Evolutionary conservation across 2,888 invertebrate genomes (phyloP), one percentile per base, ranked within the genome.

Genomic region (Oscheius sp.): DNA sequence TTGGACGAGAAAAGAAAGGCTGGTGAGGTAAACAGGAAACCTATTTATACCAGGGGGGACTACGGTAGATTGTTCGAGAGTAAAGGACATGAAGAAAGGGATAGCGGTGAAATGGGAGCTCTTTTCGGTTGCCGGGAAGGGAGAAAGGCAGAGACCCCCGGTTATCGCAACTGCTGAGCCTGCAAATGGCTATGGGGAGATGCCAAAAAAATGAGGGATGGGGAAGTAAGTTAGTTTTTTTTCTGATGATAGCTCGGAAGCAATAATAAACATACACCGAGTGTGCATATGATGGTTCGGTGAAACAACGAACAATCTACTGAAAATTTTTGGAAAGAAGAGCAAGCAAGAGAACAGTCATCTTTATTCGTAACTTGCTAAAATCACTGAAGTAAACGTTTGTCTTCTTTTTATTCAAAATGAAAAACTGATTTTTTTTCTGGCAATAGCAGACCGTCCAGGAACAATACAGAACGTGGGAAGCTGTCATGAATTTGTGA

Each of bases 111-210:
- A 58, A 58, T 13, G 32, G 29, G 32, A 33, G 58, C 11, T 58
- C n/a, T 58, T 58, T 57, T 13, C 21, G 21, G 57, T n/a, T 9
- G 57, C 21, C 7, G 21, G 58, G 21, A 29, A 32, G 63, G 47
- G 37, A 48, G 48, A 48, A 7, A 63, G 48, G 32, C 2, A 47
- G 29, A 9, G 48, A 4, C 58, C 48, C 21, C 63, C 50, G 33
- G 65, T 65, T 65, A 65, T 65, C 65, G 13, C 35, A 21, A 13
- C 21, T 68, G 55, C 68, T 68, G 68, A 68, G 42, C 9, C 2
- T 29, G 68, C 68, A 68, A 55, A 10, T 32, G n/a, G 29, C 35
- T 42, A 33, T 11, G 50, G n/a, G 4, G 9, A 11, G 42, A 60
- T 29, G 59, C 13, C 58, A 21, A 60, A 60, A 60, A 21, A 60